Evolutionary conservation across 2,888 invertebrate species (phyloP).

Genomic region (Troides helena): DNA sequence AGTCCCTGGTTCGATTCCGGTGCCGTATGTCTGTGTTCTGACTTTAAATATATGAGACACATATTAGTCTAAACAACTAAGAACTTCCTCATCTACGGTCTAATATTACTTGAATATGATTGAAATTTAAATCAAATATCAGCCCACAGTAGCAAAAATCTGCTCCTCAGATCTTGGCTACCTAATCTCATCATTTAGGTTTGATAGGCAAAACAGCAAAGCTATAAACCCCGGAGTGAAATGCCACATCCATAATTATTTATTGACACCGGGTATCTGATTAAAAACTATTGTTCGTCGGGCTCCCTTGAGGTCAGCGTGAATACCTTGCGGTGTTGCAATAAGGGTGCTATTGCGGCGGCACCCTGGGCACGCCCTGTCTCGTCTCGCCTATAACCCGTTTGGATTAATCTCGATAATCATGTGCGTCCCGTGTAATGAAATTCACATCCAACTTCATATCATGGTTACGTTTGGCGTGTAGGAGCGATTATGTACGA

Average conservation of each 20-base stretch:
- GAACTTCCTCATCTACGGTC: no score
- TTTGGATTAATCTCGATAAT: constrained; percentile 30
- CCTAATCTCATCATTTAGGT: background rate
- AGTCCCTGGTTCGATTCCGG: background rate
- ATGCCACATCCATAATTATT: constrained; percentile 28
- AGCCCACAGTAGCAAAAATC: no score
- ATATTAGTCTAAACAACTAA: no score
- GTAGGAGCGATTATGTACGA: constrained; percentile 7
- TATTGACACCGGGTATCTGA: constrained; percentile 26
- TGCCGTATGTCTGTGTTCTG: no score
- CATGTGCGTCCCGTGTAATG: constrained; percentile 28
- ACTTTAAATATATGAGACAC: no score
- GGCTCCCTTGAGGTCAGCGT: background rate
- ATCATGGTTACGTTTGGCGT: constrained; percentile 13
- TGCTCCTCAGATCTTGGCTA: background rate
- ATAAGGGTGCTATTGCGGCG: constrained; percentile 11
- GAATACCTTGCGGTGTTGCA: constrained; percentile 6
- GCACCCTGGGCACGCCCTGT: constrained; percentile 4
- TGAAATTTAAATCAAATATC: no score
- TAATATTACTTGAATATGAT: no score
- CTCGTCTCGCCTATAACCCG: constrained; percentile 26
- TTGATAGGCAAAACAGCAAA: constrained; percentile 15
- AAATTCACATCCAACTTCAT: constrained; percentile 27
- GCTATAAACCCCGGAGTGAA: constrained; percentile 21
- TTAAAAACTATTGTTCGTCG: constrained; percentile 29